These are phyloP conservation scores for Hyles vespertilio DNA, from an alignment of 1,140 invertebrate species.

Conservation along the genomic window DNA sequence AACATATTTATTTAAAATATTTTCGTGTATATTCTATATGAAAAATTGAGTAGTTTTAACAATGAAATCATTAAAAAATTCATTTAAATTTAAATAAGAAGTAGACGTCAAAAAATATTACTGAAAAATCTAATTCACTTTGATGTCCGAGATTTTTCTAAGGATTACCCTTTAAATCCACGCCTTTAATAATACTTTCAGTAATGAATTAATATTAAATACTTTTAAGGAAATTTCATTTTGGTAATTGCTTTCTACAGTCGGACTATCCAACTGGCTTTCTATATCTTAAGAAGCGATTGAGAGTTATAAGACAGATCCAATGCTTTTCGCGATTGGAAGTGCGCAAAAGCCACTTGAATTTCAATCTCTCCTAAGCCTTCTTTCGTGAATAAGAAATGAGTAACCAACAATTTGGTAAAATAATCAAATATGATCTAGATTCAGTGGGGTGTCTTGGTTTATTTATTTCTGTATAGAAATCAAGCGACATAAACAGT, in stretches of 20 bases:
- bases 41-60: too few species aligned
- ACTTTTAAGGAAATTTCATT: constrained; percentile 9
- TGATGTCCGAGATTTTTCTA: neutral
- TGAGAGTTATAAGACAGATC: constrained; percentile 9
- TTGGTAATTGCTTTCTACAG: constrained; percentile 8
- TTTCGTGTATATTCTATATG: too few species aligned
- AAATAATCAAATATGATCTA: too few species aligned
- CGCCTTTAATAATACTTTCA: neutral
- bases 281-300: constrained; percentile 8
- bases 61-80: too few species aligned
- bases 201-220: constrained; percentile 2
- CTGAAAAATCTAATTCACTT: too few species aligned
- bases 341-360: constrained; percentile 10
- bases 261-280: constrained; percentile 3
- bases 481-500: too few species aligned
- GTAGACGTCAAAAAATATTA: too few species aligned
- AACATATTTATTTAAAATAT: too few species aligned
- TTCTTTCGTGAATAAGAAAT: constrained; percentile 10
- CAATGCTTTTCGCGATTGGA: constrained; percentile 7
- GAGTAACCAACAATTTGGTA: neutral
- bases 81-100: too few species aligned
- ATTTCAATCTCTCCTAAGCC: constrained; percentile 12
- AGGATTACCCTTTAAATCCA: neutral
- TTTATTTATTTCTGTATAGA: too few species aligned
- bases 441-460: too few species aligned